Base-by-base conservation (phyloP, 2,113 vertebrate species). In the Polypterus senegalus region DNA sequence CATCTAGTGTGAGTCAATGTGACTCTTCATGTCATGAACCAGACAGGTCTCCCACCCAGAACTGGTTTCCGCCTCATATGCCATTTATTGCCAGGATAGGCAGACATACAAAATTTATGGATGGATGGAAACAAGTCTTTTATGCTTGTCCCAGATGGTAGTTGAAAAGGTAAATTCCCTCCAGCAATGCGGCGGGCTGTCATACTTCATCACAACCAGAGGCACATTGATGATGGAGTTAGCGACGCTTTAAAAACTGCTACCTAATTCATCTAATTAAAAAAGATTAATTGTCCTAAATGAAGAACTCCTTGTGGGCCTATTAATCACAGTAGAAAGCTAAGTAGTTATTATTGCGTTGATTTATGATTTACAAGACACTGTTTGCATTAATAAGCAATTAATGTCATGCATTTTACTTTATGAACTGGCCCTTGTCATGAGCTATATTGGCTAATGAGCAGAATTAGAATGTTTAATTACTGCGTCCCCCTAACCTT, bases 341-440 rank as follows among this genome's bases (percentile, higher is more conserved):
- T 45, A 27, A 57, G 56, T 57, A 9, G 27, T 57, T 57, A 57
- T 57, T 57, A 57, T 57, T 57, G 46, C 3, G 56, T 27, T 57
- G 56, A 57, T 57, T 57, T 43, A 57, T 57, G 56, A 57, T 57
- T 57, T 57, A 57, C 56, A 57, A 57, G 56, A 57, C 56, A 57
- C 56, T 9, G 27, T 57, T 57, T 57, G 56, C 56, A 3, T 57
- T 57, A 3, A 57, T 57, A 43, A 27, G 9, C 56, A 57, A 57
- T 57, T 57, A 57, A 45, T 44, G 56, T 57, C 27, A 5, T 44
- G 27, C 46, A 5, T 57, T 6, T 57, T 57, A 27, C 6, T 57
- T 57, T 57, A 27, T 57, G 56, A 57, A 57, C n/a, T 43, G 7
- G 27, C 9, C 56, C 10, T 57, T 57, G 56, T 57, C 56, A 57